Evolutionary conservation across 1,140 invertebrate species (phyloP).

Genomic region (Aphis craccivora): DNA sequence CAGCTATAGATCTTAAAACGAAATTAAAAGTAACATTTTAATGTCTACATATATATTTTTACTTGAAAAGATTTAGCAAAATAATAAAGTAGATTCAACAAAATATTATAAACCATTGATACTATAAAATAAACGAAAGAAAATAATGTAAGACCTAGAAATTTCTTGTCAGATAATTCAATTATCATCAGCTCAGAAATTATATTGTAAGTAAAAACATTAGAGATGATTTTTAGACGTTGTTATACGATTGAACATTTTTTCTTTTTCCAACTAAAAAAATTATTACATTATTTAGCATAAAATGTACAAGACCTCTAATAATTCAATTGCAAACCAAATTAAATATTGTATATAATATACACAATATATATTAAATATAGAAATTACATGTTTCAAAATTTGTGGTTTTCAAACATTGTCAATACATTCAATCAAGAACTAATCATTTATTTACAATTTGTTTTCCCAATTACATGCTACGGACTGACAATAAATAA

Average conservation of each 20-base stretch:
- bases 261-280: too few relatives aligned
- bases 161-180: neutral
- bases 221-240: too few relatives aligned
- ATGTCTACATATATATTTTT: neutral
- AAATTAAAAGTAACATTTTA: neutral
- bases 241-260: too few relatives aligned
- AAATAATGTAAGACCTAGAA: neutral
- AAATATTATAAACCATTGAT: neutral
- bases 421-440: neutral
- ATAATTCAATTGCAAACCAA: too few relatives aligned
- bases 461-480: neutral
- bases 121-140: neutral
- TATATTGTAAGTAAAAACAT: neutral
- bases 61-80: neutral
- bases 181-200: neutral
- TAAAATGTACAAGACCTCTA: too few relatives aligned
- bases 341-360: too few relatives aligned
- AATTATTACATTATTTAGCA: too few relatives aligned
- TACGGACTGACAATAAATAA: neutral
- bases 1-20: neutral
- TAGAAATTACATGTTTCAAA: neutral
- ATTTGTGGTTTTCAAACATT: neutral
- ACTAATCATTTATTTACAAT: neutral
- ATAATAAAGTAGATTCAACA: neutral
- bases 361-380: neutral